These are phyloP conservation scores for Epizoanthus illoricatus DNA, from an alignment of 92 coral and sea anemone genomes.

Conservation along the genomic window DNA sequence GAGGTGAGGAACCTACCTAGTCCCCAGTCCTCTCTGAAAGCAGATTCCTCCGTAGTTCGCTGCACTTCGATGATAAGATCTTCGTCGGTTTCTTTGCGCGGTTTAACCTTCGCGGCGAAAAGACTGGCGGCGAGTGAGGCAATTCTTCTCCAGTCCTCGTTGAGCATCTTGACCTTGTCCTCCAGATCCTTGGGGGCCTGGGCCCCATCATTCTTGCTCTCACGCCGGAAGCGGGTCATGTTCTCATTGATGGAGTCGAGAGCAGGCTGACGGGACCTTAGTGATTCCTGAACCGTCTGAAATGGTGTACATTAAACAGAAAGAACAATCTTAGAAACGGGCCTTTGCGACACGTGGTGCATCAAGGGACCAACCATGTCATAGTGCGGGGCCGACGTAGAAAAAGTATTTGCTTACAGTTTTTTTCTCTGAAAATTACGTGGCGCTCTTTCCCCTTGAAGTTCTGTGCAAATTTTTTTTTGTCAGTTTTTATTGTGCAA, in stretches of 20 bases:
- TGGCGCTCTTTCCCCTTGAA: too few species aligned
- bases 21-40: slow-evolving; percentile 61
- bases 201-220: slow-evolving; percentile 82
- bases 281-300: slow-evolving; percentile 80
- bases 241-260: slow-evolving; percentile 81
- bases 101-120: slow-evolving; percentile 61
- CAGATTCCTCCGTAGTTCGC: slow-evolving; percentile 49
- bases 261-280: slow-evolving; percentile 77
- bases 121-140: slow-evolving; percentile 74
- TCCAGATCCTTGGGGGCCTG: slow-evolving; percentile 83
- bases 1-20: slow-evolving; percentile 24
- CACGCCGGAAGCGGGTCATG: slow-evolving; percentile 80
- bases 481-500: too few species aligned
- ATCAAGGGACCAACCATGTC: too few species aligned
- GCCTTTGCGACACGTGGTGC: background rate
- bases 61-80: slow-evolving; percentile 34
- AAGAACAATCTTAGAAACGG: background rate
- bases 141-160: slow-evolving; percentile 88
- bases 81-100: slow-evolving; percentile 52
- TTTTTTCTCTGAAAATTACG: too few species aligned
- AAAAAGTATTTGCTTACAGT: too few species aligned
- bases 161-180: slow-evolving; percentile 77
- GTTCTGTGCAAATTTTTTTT: too few species aligned
- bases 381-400: too few species aligned
- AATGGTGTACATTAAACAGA: background rate